Base-by-base conservation (phyloP, 2,888 invertebrate genomes). In the Drepana falcataria region DNA sequence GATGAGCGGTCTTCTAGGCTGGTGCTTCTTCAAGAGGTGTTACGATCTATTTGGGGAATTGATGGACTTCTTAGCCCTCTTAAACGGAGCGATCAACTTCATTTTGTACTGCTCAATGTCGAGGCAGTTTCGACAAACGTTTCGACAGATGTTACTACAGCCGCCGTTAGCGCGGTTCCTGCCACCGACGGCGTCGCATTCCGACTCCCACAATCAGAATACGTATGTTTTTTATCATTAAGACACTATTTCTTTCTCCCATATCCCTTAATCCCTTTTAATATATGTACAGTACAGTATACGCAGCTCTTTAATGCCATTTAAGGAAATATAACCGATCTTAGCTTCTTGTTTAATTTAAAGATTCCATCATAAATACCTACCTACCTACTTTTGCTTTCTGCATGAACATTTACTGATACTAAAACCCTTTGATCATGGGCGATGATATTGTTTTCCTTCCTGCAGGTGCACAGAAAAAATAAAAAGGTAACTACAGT, bases 41-140 rank as follows among this genome's bases (percentile, higher is more conserved):
- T 98, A 98, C 85, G 92, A 94, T 61, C 91, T 94, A 49, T 94
- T 96, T 60, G 96, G 96, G 1, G 97, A 98, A 77, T 79, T 97
- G 55, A 95, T 98, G 94, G 98, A 98, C 85, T 94, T 97, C 58
- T 83, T 98, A 73, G 98, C 98, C 0, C 92, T 98, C 56, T 88
- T 97, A 68, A 98, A 98, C 83, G 97, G 97, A 5, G 96, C 97
- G 0, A 96, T 98, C 57, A 98, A 98, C 84, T 98, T 98, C 76
- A 95, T 98, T 54, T 92, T 98, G 48, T 98, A 98, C 81, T 98
- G 98, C 75, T 93, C 96, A 53, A 98, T 98, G 98, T 97, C 97
- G 59, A 93, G 96, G 60, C 98, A 98, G 92, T 98, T 98, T 82
- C 93, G 98, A 21, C 94, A 93, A 65, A 95, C 95, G 1, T 96